Percentiles rank a stretch among this genome's conserved stretches.
Conservation (phyloP, 2,888 invertebrate genomes). For the Papilio elwesi region DNA sequence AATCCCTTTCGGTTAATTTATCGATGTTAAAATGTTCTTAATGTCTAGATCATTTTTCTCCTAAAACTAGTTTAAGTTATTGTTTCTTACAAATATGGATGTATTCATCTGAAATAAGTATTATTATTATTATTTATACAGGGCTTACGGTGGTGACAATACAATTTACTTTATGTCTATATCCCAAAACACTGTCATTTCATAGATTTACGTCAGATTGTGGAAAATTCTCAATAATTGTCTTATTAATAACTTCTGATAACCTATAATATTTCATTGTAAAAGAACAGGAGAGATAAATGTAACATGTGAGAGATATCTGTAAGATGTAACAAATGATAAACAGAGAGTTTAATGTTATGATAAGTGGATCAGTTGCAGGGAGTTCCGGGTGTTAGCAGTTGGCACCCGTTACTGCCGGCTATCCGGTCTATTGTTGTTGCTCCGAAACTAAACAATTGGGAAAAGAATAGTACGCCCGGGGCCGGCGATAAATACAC, state of each 20-base stretch:
- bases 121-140: too few species aligned
- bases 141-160: background rate
- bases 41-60: too few species aligned
- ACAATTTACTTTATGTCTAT: too few species aligned
- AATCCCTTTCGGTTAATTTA: too few species aligned
- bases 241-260: too few species aligned
- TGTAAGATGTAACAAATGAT: slow-evolving; percentile 20
- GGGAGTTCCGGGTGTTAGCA: slow-evolving; percentile 50
- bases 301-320: background rate
- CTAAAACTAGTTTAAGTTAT: too few species aligned
- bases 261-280: background rate
- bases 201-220: too few species aligned
- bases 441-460: slow-evolving; percentile 65
- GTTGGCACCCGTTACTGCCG: slow-evolving; percentile 65
- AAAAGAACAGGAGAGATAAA: background rate
- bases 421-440: slow-evolving; percentile 66
- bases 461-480: slow-evolving; percentile 73
- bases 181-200: too few species aligned
- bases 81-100: too few species aligned
- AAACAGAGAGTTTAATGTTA: slow-evolving; percentile 19
- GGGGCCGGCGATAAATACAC: slow-evolving; percentile 68
- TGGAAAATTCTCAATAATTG: too few species aligned
- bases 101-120: too few species aligned
- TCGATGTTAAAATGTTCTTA: too few species aligned
- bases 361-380: slow-evolving; percentile 37